These are phyloP conservation scores for Galemys pyrenaicus DNA, from an alignment of 2,113 vertebrate species.

Conservation along the genomic window DNA sequence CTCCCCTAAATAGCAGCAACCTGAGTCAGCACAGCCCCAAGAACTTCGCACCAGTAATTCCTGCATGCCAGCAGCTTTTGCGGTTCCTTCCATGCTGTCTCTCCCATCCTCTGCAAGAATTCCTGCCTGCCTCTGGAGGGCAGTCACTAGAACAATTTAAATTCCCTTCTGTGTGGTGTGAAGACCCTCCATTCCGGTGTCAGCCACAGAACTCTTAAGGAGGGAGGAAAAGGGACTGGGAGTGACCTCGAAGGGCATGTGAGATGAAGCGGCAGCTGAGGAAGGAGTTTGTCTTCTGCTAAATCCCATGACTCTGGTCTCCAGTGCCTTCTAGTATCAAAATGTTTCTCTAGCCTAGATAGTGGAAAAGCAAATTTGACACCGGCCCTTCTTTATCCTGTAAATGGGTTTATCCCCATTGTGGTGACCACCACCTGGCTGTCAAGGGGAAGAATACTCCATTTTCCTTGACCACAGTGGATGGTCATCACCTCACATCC, in stretches of 20 bases:
- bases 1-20: background rate
- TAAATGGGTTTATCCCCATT: background rate
- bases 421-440: background rate
- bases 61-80: background rate
- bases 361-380: background rate
- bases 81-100: background rate
- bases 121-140: no score
- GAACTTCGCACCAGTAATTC: background rate
- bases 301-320: background rate
- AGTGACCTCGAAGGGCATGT: background rate
- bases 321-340: background rate
- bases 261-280: background rate
- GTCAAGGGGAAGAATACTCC: background rate
- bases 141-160: background rate
- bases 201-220: background rate
- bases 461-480: background rate
- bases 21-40: background rate
- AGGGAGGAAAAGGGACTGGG: background rate
- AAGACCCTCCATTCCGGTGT: background rate
- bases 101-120: background rate
- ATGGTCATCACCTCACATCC: background rate
- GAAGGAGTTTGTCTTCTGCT: background rate
- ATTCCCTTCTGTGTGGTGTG: background rate
- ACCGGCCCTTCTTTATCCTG: background rate
- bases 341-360: background rate